These are phyloP conservation scores for Watsonalla binaria DNA, from an alignment of 2,888 invertebrate genomes.

Conservation along the genomic window DNA sequence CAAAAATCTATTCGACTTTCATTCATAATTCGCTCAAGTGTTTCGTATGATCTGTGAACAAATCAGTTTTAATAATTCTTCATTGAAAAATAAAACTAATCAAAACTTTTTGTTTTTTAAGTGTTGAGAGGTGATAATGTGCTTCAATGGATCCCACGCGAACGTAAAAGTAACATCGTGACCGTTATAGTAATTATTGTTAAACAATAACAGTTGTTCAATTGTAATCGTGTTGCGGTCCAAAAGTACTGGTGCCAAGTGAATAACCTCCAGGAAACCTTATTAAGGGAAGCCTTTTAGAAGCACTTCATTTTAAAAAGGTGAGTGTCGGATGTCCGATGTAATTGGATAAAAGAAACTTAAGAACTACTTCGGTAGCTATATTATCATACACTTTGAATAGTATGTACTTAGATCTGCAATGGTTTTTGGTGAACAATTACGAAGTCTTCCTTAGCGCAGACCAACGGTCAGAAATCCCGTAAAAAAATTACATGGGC, in stretches of 20 bases:
- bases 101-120: not conserved
- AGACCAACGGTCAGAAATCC: too few species aligned
- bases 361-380: slow-evolving; percentile 9
- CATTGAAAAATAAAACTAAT: too few species aligned
- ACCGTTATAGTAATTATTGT: slow-evolving; percentile 16
- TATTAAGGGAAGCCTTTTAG: slow-evolving; percentile 41
- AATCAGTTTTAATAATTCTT: too few species aligned
- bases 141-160: slow-evolving; percentile 1
- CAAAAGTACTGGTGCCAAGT: slow-evolving; percentile 25
- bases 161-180: slow-evolving; percentile 11
- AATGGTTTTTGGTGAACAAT: too few species aligned
- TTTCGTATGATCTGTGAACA: not conserved
- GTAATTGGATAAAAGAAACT: slow-evolving; percentile 45
- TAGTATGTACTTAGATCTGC: not conserved
- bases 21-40: not conserved
- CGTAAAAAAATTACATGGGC: too few species aligned
- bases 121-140: not conserved
- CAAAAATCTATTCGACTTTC: not conserved
- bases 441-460: too few species aligned
- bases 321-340: slow-evolving; percentile 37
- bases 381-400: slow-evolving; percentile 11
- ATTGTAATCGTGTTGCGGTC: slow-evolving; percentile 17
- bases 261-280: slow-evolving; percentile 40
- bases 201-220: slow-evolving; percentile 21
- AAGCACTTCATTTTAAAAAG: slow-evolving; percentile 36